Conservation (phyloP, 2,888 invertebrate genomes). For the Scelioninae gen. 2 region DNA sequence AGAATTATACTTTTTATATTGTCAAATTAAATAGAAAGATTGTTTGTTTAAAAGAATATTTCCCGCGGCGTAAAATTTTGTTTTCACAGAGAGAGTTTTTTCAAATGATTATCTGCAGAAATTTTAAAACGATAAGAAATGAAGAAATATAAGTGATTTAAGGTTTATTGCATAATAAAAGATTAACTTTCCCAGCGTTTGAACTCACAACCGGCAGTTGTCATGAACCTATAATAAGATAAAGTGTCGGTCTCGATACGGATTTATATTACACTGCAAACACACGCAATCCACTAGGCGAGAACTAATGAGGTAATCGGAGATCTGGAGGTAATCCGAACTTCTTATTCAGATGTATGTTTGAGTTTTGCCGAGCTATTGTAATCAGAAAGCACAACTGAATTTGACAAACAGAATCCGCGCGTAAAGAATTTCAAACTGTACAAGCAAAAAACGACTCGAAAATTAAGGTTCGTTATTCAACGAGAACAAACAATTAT, state of each 20-base stretch:
- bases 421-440: neutral
- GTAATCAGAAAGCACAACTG: conserved; percentile 20
- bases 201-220: neutral
- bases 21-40: no score
- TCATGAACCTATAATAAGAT: conserved; percentile 1
- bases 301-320: conserved; percentile 45
- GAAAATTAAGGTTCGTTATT: no score
- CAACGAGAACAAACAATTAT: no score
- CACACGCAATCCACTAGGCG: conserved; percentile 17
- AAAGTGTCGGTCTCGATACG: conserved; percentile 6
- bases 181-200: neutral
- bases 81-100: no score
- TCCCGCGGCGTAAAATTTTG: no score
- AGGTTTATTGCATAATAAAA: neutral
- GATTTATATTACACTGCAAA: conserved; percentile 7
- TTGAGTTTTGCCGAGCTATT: conserved; percentile 30
- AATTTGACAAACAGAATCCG: conserved; percentile 2
- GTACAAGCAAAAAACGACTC: no score
- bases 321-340: conserved; percentile 35
- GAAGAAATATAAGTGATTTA: neutral
- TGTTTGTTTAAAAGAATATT: no score
- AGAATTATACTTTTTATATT: no score
- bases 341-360: conserved; percentile 37
- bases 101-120: no score
- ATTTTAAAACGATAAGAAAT: neutral